Conservation (phyloP, 2,797 vertebrate genomes). For the Mustela erminea region DNA sequence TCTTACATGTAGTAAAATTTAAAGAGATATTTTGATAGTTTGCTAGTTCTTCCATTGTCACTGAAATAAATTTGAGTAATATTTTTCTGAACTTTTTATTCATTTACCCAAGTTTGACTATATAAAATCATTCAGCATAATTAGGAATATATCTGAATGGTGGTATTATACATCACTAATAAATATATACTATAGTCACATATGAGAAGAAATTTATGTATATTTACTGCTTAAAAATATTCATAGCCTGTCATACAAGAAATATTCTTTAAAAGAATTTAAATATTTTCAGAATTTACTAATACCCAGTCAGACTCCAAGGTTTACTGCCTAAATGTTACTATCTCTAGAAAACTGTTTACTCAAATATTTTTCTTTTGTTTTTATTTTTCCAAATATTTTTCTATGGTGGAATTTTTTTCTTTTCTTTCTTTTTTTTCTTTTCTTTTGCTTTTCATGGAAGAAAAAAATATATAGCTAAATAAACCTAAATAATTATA, state of each 20-base stretch:
- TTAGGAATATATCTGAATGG: background rate
- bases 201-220: constrained; percentile 8
- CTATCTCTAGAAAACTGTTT: background rate
- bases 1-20: background rate
- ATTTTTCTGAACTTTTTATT: background rate
- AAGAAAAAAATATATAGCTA: background rate
- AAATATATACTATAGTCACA: background rate
- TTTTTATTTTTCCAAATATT: no score
- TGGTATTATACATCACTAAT: background rate
- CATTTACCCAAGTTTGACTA: background rate
- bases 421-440: background rate
- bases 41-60: constrained; percentile 21
- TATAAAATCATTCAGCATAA: constrained; percentile 40
- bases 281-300: constrained; percentile 35
- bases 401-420: background rate
- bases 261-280: constrained; percentile 9
- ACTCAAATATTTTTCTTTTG: constrained; percentile 25
- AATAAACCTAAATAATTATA: constrained; percentile 1
- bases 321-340: background rate
- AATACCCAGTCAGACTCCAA: background rate
- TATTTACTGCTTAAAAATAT: constrained; percentile 11
- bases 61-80: constrained; percentile 2
- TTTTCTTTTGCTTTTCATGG: background rate
- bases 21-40: constrained; percentile 19
- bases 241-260: background rate